Conservation (phyloP, 2,113 vertebrate species). For the Peromyscus maniculatus region DNA sequence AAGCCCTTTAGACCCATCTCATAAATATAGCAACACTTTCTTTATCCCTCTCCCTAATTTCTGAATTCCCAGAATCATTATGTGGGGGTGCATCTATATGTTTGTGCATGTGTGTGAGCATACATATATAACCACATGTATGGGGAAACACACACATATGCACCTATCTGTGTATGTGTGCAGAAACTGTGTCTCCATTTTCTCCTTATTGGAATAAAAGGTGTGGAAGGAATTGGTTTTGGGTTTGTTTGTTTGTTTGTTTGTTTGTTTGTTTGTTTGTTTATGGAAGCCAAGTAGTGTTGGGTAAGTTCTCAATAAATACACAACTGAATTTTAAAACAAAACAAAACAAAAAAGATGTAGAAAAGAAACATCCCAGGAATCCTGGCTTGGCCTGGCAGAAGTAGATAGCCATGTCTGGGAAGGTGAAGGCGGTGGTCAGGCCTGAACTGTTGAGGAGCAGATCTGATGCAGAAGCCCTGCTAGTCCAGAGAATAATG, state of each 20-base stretch:
- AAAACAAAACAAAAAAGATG: not conserved
- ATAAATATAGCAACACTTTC: not conserved
- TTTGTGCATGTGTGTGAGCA: not conserved
- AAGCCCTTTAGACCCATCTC: not conserved
- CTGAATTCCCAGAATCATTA: not conserved
- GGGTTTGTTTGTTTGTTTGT: not conserved
- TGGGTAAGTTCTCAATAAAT: not conserved
- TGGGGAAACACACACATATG: not conserved
- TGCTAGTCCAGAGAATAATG: not conserved
- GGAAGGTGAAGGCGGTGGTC: not conserved
- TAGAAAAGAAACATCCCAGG: not conserved
- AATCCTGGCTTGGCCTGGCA: not conserved
- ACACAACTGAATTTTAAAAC: not conserved
- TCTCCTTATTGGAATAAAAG: not conserved
- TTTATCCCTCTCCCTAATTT: too few species aligned
- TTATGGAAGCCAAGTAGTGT: not conserved
- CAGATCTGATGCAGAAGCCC: fast-evolving
- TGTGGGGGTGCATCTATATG: too few species aligned
- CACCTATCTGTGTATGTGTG: not conserved
- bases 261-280: not conserved
- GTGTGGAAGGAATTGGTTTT: not conserved
- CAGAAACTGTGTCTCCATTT: not conserved
- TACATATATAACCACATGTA: too few species aligned
- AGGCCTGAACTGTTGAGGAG: not conserved
- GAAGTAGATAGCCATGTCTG: not conserved